Base-by-base conservation (phyloP, 2,113 vertebrate species). In the Sinocyclocheilus rhinocerous region DNA sequence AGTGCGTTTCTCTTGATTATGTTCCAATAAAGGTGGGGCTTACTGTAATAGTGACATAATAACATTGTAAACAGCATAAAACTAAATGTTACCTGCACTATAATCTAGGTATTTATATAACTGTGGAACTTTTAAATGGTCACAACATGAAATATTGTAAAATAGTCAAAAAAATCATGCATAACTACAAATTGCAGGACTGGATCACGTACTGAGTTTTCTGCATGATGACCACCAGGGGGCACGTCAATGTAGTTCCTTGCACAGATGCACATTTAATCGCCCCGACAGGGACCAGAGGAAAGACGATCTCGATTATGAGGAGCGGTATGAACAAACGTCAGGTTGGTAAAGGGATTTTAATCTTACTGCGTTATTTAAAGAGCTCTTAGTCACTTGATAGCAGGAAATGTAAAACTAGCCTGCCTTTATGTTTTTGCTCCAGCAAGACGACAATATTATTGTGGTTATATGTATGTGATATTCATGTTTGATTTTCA, bases 331-430 rank as follows among this genome's bases (percentile, higher is more conserved):
- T 83, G 50, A 75, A 42, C 36, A 59, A 69, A 45, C 82, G 57
- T 39, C 76, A 89, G 88, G 88, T 89, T 81, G 70, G 88, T 89
- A 70, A 76, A 69, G 82, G 72, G 45, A 76, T 89, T 84, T 83
- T 76, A 26, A 67, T 57, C 48, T 75, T 42, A 29, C n/a, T 50
- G 50, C 9, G 52, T 52, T 15, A 63, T 75, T 24, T 33, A 29
- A 22, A 77, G 11, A 15, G 42, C 20, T 22, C 18, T 22, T 6
- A 45, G 72, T 76, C 72, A 15, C 42, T 80, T 45, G 78, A 63
- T 80, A 18, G 42, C 72, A 76, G 42, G 36, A 63, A 18, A 48
- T 65, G n/a, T 29, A 20, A 22, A 70, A 16, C 26, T 70, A 33
- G 24, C 48, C 24, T 52, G 24, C 39, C 16, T 29, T 69, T 2